Percentiles rank a stretch among this genome's conserved stretches.
These are phyloP conservation scores for Drosophila algonquin DNA, from an alignment of 2,888 invertebrate species.

Conservation along the genomic window DNA sequence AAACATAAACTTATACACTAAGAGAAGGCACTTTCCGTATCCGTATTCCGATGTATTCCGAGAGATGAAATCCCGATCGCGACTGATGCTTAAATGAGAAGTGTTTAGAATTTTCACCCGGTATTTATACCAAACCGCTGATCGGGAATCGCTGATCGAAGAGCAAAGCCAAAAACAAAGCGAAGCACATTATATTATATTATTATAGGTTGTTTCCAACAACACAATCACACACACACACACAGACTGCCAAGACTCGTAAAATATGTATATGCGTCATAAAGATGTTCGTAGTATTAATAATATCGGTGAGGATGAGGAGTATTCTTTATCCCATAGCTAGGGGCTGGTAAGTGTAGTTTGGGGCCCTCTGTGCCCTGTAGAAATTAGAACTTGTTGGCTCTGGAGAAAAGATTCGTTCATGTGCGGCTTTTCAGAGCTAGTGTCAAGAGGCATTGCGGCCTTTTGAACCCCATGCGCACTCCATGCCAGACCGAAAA, in stretches of 20 bases:
- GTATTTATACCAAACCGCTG: constrained; percentile 58
- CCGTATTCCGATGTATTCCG: constrained; percentile 1
- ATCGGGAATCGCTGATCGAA: constrained; percentile 12
- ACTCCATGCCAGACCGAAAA: neutral
- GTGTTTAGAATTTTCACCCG: constrained; percentile 13
- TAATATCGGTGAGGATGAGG: too few relatives aligned
- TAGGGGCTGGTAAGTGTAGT: neutral
- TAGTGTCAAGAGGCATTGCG: constrained; percentile 11
- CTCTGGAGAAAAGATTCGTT: neutral
- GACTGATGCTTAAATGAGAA: constrained; percentile 48
- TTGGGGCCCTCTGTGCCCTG: neutral
- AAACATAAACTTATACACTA: neutral
- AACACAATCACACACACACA: neutral
- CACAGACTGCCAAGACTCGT: constrained; percentile 8
- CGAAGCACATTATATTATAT: constrained; percentile 17
- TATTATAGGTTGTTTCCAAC: neutral
- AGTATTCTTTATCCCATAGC: neutral
- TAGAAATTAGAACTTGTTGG: neutral
- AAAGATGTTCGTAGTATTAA: too few relatives aligned
- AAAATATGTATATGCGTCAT: neutral
- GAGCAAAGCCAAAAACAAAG: constrained; percentile 24
- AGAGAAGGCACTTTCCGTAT: neutral
- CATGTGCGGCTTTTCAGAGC: constrained; percentile 1
- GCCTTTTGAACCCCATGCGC: constrained; percentile 14
- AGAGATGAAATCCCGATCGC: constrained; percentile 10